These are phyloP conservation scores for Endotricha flammealis DNA, from an alignment of 2,888 invertebrate species.

Conservation along the genomic window DNA sequence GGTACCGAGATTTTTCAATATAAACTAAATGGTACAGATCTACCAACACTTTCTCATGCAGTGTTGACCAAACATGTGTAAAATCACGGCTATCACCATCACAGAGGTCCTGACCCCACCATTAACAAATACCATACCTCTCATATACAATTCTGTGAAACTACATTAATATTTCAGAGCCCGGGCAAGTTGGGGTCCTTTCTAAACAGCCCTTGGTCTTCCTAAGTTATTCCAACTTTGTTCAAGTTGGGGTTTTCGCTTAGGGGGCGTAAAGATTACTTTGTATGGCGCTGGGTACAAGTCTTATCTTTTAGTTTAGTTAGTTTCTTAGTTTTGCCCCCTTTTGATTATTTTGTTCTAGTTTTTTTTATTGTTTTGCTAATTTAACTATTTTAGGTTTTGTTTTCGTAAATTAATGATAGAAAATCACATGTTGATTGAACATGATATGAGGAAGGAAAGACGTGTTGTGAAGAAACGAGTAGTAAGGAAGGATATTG, in stretches of 20 bases:
- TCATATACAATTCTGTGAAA: constrained; percentile 74
- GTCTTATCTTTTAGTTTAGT: constrained; percentile 62
- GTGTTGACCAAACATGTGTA: too few relatives aligned
- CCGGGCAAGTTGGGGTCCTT: constrained; percentile 68
- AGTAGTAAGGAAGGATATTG: too few relatives aligned
- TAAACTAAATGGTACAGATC: too few relatives aligned
- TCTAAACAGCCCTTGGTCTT: constrained; percentile 79
- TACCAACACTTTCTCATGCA: too few relatives aligned
- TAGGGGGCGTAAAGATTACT: constrained; percentile 68
- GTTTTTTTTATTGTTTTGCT: too few relatives aligned
- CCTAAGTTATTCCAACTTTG: constrained; percentile 76
- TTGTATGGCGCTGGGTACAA: constrained; percentile 45
- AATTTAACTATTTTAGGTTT: too few relatives aligned
- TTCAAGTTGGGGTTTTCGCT: constrained; percentile 50
- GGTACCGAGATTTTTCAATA: too few relatives aligned
- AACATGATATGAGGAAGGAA: too few relatives aligned
- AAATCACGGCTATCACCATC: background rate
- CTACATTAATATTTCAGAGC: constrained; percentile 76
- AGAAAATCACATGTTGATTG: too few relatives aligned
- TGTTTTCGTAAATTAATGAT: too few relatives aligned
- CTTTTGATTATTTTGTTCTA: constrained; percentile 31
- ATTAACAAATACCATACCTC: constrained; percentile 57
- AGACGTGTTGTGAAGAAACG: too few relatives aligned
- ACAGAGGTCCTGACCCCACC: constrained; percentile 16
- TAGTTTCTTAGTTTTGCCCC: constrained; percentile 41